These are phyloP conservation scores for Horisme vitalbata DNA, from an alignment of 2,888 invertebrate genomes.

Conservation along the genomic window DNA sequence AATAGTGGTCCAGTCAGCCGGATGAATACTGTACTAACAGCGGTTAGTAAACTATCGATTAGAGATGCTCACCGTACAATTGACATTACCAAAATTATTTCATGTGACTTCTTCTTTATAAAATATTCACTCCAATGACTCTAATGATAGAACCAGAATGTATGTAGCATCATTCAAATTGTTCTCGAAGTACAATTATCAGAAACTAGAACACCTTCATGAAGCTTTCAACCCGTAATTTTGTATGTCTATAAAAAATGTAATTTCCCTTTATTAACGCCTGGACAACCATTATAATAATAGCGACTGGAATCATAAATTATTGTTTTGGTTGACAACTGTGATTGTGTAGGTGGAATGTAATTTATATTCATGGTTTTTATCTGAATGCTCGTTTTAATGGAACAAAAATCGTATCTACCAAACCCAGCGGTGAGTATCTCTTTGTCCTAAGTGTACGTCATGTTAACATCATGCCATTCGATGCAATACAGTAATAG, in stretches of 20 bases:
- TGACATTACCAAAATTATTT: neutral
- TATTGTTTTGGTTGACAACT: slow-evolving; percentile 22
- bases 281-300: slow-evolving; percentile 19
- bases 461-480: no score
- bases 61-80: slow-evolving; percentile 17
- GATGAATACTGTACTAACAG: slow-evolving; percentile 20
- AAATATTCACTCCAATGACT: neutral
- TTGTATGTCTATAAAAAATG: slow-evolving; percentile 9
- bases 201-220: slow-evolving; percentile 4
- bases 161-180: neutral
- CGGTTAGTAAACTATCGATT: slow-evolving; percentile 22
- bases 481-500: no score
- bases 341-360: slow-evolving; percentile 21
- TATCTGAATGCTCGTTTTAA: slow-evolving; percentile 21
- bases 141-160: no score
- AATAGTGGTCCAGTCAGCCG: slow-evolving; percentile 14
- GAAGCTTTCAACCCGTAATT: slow-evolving; percentile 10
- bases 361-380: slow-evolving; percentile 28
- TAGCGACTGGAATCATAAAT: slow-evolving; percentile 18
- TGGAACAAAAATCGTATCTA: slow-evolving; percentile 14
- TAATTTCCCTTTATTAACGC: slow-evolving; percentile 14
- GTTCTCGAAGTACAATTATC: neutral
- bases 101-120: neutral
- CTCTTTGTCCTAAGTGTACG: neutral
- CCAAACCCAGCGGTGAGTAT: slow-evolving; percentile 7